Evolutionary conservation across 2,888 invertebrate species (phyloP).

Genomic region (Melieria crassipennis): DNA sequence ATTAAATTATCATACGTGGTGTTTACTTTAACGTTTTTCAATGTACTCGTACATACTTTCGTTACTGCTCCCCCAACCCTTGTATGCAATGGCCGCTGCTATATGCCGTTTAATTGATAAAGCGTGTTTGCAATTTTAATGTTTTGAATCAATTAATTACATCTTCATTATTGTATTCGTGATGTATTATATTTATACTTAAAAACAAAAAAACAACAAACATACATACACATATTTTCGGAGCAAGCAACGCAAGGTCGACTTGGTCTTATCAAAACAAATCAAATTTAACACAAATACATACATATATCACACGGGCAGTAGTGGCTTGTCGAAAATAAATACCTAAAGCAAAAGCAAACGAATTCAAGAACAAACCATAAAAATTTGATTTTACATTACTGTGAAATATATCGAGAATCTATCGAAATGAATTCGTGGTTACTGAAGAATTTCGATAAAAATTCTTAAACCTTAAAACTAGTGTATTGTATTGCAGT

Average conservation of each 20-base stretch:
- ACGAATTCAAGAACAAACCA: no score
- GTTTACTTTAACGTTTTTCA: no score
- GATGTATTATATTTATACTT: conserved; percentile 3
- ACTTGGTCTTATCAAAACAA: not conserved
- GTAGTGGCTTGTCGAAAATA: no score
- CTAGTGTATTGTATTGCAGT: no score
- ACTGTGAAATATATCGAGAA: no score
- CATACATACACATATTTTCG: not conserved
- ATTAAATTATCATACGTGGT: not conserved
- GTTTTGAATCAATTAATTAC: not conserved
- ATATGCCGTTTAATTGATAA: not conserved
- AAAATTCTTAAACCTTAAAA: no score
- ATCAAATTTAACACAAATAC: not conserved
- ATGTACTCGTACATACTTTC: no score
- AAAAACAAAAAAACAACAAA: not conserved
- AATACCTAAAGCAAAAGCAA: no score
- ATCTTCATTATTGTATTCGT: not conserved
- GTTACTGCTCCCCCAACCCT: no score
- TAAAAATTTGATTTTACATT: no score
- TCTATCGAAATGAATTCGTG: no score
- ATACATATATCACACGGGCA: not conserved
- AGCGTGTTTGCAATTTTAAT: conserved; percentile 10
- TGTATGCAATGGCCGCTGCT: conserved; percentile 5
- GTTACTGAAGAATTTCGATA: no score
- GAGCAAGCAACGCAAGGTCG: not conserved